Conservation (phyloP, 1,140 invertebrate species). For the Galendromus occidentalis region DNA sequence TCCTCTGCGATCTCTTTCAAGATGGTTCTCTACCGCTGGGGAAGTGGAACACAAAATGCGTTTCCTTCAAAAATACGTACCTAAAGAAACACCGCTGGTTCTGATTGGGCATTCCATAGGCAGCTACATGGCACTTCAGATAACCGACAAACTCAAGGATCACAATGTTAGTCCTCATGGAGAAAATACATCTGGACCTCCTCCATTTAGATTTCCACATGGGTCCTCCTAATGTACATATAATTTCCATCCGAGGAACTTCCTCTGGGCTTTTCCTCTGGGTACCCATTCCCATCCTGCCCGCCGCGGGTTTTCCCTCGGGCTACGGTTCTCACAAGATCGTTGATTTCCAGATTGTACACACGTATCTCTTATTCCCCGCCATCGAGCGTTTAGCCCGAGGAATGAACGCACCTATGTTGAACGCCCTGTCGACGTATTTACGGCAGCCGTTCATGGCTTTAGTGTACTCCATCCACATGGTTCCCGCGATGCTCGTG, state of each 20-base stretch:
- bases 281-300: too few relatives aligned
- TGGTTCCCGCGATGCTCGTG: conserved; percentile 19
- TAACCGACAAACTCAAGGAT: conserved; percentile 34
- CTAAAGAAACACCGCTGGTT: conserved; percentile 42
- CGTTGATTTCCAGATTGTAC: background rate
- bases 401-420: conserved; percentile 24
- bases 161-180: conserved; percentile 17
- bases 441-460: conserved; percentile 24
- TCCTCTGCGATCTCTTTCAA: conserved; percentile 11
- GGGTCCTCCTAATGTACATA: too few relatives aligned
- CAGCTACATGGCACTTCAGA: conserved; percentile 48
- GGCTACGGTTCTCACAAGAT: too few relatives aligned
- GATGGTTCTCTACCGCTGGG: conserved; percentile 41
- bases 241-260: too few relatives aligned
- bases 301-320: too few relatives aligned
- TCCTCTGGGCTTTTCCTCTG: too few relatives aligned
- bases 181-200: too few relatives aligned
- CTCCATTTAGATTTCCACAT: too few relatives aligned
- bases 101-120: conserved; percentile 68
- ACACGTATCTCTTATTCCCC: conserved; percentile 25
- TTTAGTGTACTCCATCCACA: conserved; percentile 20
- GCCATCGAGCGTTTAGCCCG: conserved; percentile 28
- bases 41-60: conserved; percentile 56
- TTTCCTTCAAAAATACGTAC: conserved; percentile 50
- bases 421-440: conserved; percentile 25